Conservation (phyloP, 1,140 invertebrate genomes). For the Panagrolaimus sp. region DNA sequence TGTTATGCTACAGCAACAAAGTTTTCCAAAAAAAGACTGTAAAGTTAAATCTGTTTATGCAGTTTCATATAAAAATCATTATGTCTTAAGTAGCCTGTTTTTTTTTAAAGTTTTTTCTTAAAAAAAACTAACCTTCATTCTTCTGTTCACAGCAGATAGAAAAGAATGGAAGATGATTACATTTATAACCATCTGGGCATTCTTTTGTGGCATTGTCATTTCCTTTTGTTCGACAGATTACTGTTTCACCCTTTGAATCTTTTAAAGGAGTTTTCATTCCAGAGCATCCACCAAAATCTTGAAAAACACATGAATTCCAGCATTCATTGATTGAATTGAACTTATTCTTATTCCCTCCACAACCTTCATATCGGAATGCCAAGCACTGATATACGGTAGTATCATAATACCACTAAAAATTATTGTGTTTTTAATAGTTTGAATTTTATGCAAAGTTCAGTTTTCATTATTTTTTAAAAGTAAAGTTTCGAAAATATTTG, state of each 20-base stretch:
- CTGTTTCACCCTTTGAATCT: background rate
- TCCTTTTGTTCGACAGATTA: background rate
- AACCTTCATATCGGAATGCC: background rate
- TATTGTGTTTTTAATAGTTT: too few species aligned
- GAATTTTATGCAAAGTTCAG: too few species aligned
- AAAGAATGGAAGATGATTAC: background rate
- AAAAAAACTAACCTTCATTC: background rate
- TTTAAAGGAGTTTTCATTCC: background rate
- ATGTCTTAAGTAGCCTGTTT: too few species aligned
- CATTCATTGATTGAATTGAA: background rate
- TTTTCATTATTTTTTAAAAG: too few species aligned
- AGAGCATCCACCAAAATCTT: slow-evolving; percentile 7
- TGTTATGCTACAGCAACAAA: too few species aligned
- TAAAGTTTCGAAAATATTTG: too few species aligned
- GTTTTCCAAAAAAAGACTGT: too few species aligned
- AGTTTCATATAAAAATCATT: too few species aligned
- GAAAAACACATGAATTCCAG: slow-evolving; percentile 4
- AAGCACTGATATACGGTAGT: background rate
- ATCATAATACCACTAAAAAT: background rate
- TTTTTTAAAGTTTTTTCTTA: too few species aligned
- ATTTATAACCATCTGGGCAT: background rate
- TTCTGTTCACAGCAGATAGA: background rate
- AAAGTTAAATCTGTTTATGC: too few species aligned
- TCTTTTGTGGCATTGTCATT: background rate
- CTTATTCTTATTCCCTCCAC: background rate